phyloP scores from a whole-genome alignment of 2,797 vertebrate genomes.

The Carcharodon carcharias region DNA sequence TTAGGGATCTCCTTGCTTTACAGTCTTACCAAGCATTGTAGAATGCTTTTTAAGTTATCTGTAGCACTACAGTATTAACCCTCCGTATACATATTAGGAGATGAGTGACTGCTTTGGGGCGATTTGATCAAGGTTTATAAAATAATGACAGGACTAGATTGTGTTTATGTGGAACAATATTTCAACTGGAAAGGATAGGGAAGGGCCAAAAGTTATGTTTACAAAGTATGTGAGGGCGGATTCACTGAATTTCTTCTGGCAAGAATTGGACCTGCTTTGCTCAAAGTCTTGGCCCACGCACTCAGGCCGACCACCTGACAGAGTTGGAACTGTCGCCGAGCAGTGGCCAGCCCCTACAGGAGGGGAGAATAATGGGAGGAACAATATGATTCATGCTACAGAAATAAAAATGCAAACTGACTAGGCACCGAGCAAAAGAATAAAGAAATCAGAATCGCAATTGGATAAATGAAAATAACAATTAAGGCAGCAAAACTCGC shows the following conservation, averaged over 20 bases:
- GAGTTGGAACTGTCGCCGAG: not conserved
- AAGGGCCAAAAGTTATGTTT: not conserved
- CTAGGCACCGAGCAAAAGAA: not conserved
- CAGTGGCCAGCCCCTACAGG: not conserved
- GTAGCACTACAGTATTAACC: not conserved
- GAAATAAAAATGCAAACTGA: not conserved
- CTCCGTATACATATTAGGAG: not conserved
- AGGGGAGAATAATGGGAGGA: not conserved
- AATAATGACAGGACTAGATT: not conserved
- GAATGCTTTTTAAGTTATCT: not conserved
- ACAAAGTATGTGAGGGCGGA: not conserved
- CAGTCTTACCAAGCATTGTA: not conserved
- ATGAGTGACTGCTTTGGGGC: not conserved
- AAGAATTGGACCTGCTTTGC: not conserved
- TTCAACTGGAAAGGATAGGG: not conserved
- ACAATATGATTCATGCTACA: not conserved
- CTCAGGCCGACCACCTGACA: not conserved
- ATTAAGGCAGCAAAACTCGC: not conserved
- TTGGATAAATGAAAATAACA: not conserved
- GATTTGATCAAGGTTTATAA: not conserved
- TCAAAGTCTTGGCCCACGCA: not conserved
- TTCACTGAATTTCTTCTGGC: not conserved
- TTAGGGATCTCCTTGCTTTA: not conserved
- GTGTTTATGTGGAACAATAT: not conserved
- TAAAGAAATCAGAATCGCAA: not conserved